A percentile compares a stretch with the other conserved stretches of the same genome.
Evolutionary conservation across 2,888 invertebrate genomes (phyloP).

Genomic region (Gymnocheta viridis): DNA sequence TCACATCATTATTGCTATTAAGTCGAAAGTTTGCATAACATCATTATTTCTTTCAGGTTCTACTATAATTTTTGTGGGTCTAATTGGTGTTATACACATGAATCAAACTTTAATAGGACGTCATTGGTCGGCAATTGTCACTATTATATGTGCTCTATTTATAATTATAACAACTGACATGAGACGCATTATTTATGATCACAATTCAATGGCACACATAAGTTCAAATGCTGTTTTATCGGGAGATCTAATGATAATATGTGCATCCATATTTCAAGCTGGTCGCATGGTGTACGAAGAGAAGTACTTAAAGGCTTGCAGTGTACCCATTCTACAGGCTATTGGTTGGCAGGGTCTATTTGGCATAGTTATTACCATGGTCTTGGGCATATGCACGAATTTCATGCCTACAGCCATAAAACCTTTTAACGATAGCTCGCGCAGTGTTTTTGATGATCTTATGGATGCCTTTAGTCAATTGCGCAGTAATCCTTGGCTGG

Average conservation of each 20-base stretch:
- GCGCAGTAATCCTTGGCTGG: constrained; percentile 84
- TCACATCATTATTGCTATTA: too few relatives aligned
- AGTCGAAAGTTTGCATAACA: too few relatives aligned
- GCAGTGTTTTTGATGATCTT: constrained; percentile 91
- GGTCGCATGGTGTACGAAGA: constrained; percentile 98
- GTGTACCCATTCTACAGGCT: constrained; percentile 94
- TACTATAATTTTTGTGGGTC: constrained; percentile 93
- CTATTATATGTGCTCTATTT: constrained; percentile 87
- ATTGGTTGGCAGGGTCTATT: constrained; percentile 96
- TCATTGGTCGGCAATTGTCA: constrained; percentile 90
- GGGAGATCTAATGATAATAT: constrained; percentile 89
- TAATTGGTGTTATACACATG: constrained; percentile 92
- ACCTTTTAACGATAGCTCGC: constrained; percentile 90
- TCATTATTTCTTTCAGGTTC: constrained; percentile 83
- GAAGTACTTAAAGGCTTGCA: constrained; percentile 91
- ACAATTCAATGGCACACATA: constrained; percentile 69
- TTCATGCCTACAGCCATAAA: constrained; percentile 87
- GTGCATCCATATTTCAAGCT: constrained; percentile 91
- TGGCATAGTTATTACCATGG: constrained; percentile 85
- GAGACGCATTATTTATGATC: constrained; percentile 77
- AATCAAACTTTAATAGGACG: constrained; percentile 85
- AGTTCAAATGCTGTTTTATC: constrained; percentile 89
- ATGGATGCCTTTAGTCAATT: constrained; percentile 93
- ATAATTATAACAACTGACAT: constrained; percentile 89
- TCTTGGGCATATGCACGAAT: constrained; percentile 90